Percentiles rank a stretch among this genome's conserved stretches.
phyloP scores from a whole-genome alignment of 1,140 invertebrate genomes.

The Drosophila watanabei region DNA sequence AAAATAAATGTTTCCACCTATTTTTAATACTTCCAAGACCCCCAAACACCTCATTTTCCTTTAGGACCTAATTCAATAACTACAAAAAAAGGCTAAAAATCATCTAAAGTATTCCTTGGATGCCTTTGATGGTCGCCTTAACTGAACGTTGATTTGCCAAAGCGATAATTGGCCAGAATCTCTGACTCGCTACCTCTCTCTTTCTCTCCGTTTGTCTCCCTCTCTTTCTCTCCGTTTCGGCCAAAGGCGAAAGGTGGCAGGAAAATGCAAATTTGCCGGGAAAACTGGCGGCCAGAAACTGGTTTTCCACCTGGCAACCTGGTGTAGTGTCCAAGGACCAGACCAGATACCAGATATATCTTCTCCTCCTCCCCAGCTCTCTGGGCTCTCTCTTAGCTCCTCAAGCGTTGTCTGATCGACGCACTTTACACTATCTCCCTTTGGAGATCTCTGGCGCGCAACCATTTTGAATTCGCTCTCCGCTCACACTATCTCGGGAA shows the following conservation, averaged over 20 bases:
- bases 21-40: background rate
- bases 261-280: slow-evolving; percentile 54
- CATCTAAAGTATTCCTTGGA: background rate
- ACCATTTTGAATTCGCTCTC: slow-evolving; percentile 65
- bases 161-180: slow-evolving; percentile 49
- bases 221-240: background rate
- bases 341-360: slow-evolving; percentile 32
- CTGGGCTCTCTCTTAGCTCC: slow-evolving; percentile 18
- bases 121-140: slow-evolving; percentile 33
- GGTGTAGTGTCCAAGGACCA: slow-evolving; percentile 38
- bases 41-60: background rate
- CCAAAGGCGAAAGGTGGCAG: slow-evolving; percentile 50
- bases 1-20: background rate
- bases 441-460: slow-evolving; percentile 41
- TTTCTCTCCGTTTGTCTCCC: background rate
- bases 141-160: slow-evolving; percentile 29
- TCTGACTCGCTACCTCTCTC: background rate
- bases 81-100: background rate
- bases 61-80: background rate
- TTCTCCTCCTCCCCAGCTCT: slow-evolving; percentile 25
- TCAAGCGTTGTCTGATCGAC: slow-evolving; percentile 60
- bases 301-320: slow-evolving; percentile 35
- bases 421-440: slow-evolving; percentile 62
- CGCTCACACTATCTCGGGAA: slow-evolving; percentile 36
- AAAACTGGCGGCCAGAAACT: slow-evolving; percentile 36